These are phyloP conservation scores for Morpho helenor DNA, from an alignment of 2,888 invertebrate genomes.

Conservation along the genomic window DNA sequence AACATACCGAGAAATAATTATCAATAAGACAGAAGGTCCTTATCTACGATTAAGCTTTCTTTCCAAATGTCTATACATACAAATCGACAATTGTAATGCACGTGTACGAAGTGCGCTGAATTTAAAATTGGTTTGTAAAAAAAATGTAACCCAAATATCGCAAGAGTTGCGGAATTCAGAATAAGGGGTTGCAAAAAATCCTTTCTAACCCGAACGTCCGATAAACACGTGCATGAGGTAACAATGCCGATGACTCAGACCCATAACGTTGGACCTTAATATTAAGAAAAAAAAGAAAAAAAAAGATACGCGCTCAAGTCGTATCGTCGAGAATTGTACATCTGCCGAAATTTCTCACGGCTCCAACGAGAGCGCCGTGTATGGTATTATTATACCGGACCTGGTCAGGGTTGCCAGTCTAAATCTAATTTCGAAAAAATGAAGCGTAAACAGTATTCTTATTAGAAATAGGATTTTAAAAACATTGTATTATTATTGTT, in stretches of 20 bases:
- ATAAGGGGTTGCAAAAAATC: constrained; percentile 76
- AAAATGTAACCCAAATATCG: constrained; percentile 70
- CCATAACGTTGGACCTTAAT: constrained; percentile 54
- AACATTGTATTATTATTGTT: no score
- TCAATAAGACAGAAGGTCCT: not conserved
- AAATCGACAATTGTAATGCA: constrained; percentile 40
- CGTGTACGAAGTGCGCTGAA: constrained; percentile 37
- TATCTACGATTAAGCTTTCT: constrained; percentile 17
- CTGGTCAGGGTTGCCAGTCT: constrained; percentile 24
- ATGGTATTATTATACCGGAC: constrained; percentile 70
- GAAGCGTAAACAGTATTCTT: no score
- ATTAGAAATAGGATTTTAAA: constrained; percentile 1
- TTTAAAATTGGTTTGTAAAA: constrained; percentile 49
- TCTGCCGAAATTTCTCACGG: constrained; percentile 80
- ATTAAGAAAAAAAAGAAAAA: constrained; percentile 60
- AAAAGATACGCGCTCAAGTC: constrained; percentile 73
- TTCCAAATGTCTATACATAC: constrained; percentile 14
- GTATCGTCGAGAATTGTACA: constrained; percentile 76
- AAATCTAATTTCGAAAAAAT: no score
- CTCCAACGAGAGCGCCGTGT: constrained; percentile 49
- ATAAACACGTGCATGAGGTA: constrained; percentile 69
- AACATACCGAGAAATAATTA: no score
- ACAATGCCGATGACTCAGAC: constrained; percentile 73
- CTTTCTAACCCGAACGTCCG: constrained; percentile 73
- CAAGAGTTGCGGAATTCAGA: constrained; percentile 77